These are phyloP conservation scores for Fissipunctia ypsillon DNA, from an alignment of 2,888 invertebrate species.

Conservation along the genomic window DNA sequence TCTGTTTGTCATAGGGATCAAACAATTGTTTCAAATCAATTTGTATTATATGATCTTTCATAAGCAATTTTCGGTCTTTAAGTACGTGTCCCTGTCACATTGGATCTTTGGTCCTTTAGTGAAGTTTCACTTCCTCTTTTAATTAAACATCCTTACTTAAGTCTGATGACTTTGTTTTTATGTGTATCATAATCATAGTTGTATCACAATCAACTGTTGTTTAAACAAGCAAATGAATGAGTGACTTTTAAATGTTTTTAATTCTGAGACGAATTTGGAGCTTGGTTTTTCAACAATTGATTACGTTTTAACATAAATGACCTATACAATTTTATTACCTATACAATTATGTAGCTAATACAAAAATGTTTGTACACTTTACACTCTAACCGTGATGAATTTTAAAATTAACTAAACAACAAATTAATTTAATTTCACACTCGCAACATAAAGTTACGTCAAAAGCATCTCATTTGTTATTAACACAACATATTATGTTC, in stretches of 20 bases:
- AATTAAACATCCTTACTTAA: not conserved
- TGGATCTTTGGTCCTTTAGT: not conserved
- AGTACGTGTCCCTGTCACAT: not conserved
- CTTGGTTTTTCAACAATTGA: not conserved
- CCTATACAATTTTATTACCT: too few relatives aligned
- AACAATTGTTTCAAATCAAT: not conserved
- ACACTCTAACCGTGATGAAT: not conserved
- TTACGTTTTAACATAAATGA: not conserved
- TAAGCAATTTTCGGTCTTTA: too few relatives aligned
- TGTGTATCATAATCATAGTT: not conserved
- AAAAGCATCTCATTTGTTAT: slow-evolving; percentile 2
- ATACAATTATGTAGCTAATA: not conserved
- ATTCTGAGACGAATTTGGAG: not conserved
- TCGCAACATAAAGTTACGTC: not conserved
- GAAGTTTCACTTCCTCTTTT: not conserved
- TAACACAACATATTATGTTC: slow-evolving; percentile 17
- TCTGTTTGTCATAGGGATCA: not conserved
- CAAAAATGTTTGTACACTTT: not conserved
- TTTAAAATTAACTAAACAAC: not conserved
- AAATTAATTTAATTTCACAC: slow-evolving; percentile 5
- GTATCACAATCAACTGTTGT: too few relatives aligned
- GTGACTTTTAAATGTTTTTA: not conserved
- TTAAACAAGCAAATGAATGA: not conserved
- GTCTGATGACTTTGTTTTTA: not conserved
- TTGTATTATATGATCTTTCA: not conserved